phyloP scores from a whole-genome alignment of 2,797 vertebrate species.

The Stomatorhinus walkeri region DNA sequence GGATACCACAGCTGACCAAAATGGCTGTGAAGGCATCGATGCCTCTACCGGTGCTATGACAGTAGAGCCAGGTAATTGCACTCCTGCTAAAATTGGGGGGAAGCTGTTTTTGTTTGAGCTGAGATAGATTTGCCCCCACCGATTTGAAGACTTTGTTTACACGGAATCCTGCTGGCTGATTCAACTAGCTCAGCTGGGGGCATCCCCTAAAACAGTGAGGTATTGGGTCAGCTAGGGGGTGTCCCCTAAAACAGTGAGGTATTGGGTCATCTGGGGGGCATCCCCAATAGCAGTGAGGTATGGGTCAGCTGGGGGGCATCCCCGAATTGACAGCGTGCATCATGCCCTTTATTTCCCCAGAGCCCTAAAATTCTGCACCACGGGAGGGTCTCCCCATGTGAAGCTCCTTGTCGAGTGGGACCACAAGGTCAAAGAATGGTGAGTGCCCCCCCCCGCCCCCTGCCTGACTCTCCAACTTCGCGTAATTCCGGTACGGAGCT shows the following conservation, averaged over 20 bases:
- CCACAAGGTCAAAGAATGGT: constrained; percentile 73
- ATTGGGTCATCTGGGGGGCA: too few relatives aligned
- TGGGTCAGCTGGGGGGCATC: neutral
- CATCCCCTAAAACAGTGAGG: neutral
- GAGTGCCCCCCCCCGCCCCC: constrained; percentile 36
- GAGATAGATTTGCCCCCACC: neutral
- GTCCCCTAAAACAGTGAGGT: too few relatives aligned
- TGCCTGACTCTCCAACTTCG: neutral
- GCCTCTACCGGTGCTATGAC: neutral
- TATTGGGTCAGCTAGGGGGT: neutral
- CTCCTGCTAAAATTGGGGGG: neutral
- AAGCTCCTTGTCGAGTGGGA: constrained; percentile 83
- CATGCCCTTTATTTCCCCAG: constrained; percentile 44
- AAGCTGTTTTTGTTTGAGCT: neutral
- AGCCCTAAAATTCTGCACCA: constrained; percentile 67
- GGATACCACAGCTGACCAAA: neutral
- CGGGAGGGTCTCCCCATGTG: constrained; percentile 72
- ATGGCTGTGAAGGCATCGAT: neutral
- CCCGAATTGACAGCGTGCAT: neutral
- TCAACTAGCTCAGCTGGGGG: neutral
- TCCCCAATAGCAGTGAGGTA: too few relatives aligned
- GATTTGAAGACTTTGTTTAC: neutral
- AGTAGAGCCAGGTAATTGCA: constrained; percentile 3
- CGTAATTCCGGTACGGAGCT: neutral
- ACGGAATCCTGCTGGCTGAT: neutral